Evolutionary conservation across 2,888 invertebrate species (phyloP), one percentile per base, ranked within the genome.

Genomic region (Hymenopus coronatus): DNA sequence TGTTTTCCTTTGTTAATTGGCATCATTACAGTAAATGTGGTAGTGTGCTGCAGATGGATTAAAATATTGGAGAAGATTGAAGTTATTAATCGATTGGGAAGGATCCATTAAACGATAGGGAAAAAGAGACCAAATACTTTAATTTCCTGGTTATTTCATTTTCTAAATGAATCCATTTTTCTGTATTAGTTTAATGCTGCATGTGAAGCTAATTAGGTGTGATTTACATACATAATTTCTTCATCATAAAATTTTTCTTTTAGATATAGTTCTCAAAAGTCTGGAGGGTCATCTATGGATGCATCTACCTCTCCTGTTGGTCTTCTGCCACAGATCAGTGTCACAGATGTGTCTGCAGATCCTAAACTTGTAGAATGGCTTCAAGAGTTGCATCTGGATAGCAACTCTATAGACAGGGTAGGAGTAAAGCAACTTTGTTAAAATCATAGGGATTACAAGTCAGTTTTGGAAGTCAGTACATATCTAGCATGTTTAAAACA

Each of bases 311-410:
- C 91, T 27, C 88, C 90, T 28, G 84, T 90, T 84, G 89, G 90
- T 9, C 91, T 92, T 1, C 91, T 92, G 86, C 92, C 93, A 54
- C 92, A 92, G 91, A 92, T 93, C 88, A 93, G 89, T 91, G 92
- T 91, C 91, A 93, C 93, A 20, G 92, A 93, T 90, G 91, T 93
- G 92, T 89, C 91, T 82, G 84, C 91, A 91, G 91, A 96, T 92
- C 93, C 93, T 70, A 94, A 94, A 91, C 93, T 98, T 82, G 94
- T 96, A 0, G 94, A 95, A 81, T 98, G 98, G 98, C 93, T 97
- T 85, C 93, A 94, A 83, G 94, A 95, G 3, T 94, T 97, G 87
- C 95, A 96, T 3, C 94, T 98, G 83, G 96, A 97, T 91, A 94
- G 95, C 28, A 93, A 94, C 28, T 96, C 97, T 9, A 95, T 96